Conservation (phyloP, 2,797 vertebrate species). For the Notoglanidium macrostoma region DNA sequence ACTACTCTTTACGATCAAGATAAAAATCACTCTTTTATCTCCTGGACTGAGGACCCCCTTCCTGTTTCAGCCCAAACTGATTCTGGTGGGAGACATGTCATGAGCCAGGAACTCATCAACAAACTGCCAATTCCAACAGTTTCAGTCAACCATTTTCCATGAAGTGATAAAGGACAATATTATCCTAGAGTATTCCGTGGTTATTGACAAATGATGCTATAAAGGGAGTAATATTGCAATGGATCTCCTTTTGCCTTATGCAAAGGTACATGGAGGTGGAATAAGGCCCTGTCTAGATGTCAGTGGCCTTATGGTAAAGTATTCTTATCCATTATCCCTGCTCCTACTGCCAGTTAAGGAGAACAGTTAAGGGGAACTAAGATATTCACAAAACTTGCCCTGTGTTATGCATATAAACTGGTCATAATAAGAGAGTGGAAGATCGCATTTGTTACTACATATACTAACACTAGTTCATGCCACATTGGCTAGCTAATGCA, state of each 20-base stretch:
- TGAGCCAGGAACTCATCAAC: neutral
- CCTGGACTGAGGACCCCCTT: neutral
- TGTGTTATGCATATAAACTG: neutral
- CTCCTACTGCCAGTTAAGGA: neutral
- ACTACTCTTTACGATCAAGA: neutral
- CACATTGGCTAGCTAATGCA: neutral
- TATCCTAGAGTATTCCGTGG: neutral
- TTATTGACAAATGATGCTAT: neutral
- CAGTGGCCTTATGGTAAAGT: neutral
- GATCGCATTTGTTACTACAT: neutral
- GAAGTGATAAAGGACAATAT: neutral
- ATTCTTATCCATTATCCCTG: neutral
- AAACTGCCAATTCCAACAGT: neutral
- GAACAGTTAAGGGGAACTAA: neutral
- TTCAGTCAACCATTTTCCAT: neutral
- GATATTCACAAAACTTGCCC: neutral
- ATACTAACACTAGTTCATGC: neutral
- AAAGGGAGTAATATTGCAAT: neutral
- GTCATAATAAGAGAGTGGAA: neutral
- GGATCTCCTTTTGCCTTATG: neutral
- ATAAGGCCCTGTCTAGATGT: neutral
- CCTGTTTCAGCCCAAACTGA: neutral
- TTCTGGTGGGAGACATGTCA: neutral
- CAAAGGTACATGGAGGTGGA: neutral
- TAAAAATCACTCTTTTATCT: neutral